phyloP scores from a whole-genome alignment of 1,140 invertebrate genomes.

The Proctacanthus coquilletti region DNA sequence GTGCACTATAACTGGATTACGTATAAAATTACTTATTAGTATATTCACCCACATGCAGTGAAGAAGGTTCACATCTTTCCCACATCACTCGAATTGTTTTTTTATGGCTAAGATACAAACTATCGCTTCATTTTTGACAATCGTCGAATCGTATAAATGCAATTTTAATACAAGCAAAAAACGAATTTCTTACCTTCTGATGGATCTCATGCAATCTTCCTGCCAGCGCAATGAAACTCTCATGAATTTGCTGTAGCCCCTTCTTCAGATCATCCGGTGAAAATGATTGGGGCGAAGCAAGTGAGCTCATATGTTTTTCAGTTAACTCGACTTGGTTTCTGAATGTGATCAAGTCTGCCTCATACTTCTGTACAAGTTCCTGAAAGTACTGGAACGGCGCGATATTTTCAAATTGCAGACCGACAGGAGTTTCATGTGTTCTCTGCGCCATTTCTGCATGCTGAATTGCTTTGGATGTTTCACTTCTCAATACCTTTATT shows the following conservation, averaged over 20 bases:
- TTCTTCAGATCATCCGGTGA: slow-evolving; percentile 45
- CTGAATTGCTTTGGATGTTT: slow-evolving; percentile 56
- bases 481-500: slow-evolving; percentile 54
- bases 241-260: slow-evolving; percentile 64
- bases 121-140: no score
- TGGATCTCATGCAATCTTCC: slow-evolving; percentile 68
- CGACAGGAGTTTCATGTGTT: slow-evolving; percentile 58
- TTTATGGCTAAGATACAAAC: no score
- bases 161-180: slow-evolving; percentile 1
- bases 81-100: no score
- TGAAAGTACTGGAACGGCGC: slow-evolving; percentile 59
- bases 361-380: slow-evolving; percentile 53
- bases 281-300: slow-evolving; percentile 45
- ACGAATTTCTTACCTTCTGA: slow-evolving; percentile 34
- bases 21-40: no score
- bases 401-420: slow-evolving; percentile 61
- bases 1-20: no score
- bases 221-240: slow-evolving; percentile 70
- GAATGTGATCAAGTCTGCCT: slow-evolving; percentile 49
- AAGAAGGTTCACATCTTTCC: not conserved
- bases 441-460: slow-evolving; percentile 62
- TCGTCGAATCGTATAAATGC: not conserved
- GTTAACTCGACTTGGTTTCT: slow-evolving; percentile 57
- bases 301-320: slow-evolving; percentile 53
- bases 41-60: no score